Evolutionary conservation across 2,888 invertebrate species (phyloP).

Genomic region (Dione vanillae): DNA sequence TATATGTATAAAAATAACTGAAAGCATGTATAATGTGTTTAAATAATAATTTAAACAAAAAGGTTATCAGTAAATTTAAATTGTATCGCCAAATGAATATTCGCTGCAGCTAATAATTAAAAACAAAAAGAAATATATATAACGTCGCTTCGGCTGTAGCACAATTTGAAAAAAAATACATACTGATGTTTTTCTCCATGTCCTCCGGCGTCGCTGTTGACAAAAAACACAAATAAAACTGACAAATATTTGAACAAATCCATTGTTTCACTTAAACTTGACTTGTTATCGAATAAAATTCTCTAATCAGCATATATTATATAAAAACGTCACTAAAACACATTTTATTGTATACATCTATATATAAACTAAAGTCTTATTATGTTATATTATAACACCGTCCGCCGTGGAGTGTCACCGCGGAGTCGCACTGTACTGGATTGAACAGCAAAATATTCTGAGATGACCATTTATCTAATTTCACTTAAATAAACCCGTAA

Average conservation of each 20-base stretch:
- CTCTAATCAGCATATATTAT: slow-evolving; percentile 18
- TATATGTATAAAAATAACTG: background rate
- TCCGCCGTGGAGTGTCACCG: slow-evolving; percentile 51
- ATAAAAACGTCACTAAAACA: slow-evolving; percentile 68
- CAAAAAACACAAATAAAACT: slow-evolving; percentile 64
- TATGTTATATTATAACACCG: slow-evolving; percentile 51
- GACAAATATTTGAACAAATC: slow-evolving; percentile 65
- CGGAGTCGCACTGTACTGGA: slow-evolving; percentile 50
- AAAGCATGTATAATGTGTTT: background rate
- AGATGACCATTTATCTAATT: slow-evolving; percentile 84
- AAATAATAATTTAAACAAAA: no score
- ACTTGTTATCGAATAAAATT: background rate
- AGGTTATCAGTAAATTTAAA: no score
- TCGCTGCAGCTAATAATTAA: background rate
- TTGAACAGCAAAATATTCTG: slow-evolving; percentile 76
- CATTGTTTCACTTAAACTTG: slow-evolving; percentile 55
- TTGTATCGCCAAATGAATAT: background rate
- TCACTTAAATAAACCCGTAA: slow-evolving; percentile 83
- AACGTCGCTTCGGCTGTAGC: background rate
- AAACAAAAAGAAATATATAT: background rate
- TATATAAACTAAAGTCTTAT: slow-evolving; percentile 52
- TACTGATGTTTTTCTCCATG: slow-evolving; percentile 77
- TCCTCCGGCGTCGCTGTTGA: slow-evolving; percentile 70
- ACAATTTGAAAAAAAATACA: slow-evolving; percentile 48
- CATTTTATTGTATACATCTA: slow-evolving; percentile 34